phyloP scores from a whole-genome alignment of 2,113 vertebrate species.

The Fregetta grallaria region DNA sequence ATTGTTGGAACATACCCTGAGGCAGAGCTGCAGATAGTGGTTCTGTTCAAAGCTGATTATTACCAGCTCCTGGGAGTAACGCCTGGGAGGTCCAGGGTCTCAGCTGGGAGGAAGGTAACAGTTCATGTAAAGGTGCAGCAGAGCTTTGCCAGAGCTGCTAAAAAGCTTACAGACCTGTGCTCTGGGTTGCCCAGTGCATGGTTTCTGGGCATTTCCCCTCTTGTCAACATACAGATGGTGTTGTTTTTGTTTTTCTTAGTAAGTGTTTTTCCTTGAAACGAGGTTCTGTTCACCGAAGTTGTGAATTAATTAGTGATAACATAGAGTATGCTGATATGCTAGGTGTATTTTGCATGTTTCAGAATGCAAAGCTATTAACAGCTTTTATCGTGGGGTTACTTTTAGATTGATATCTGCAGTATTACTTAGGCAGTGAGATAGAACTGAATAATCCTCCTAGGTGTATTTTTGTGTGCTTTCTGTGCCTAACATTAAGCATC shows the following conservation, averaged over 20 bases:
- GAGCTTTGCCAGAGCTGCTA: not conserved
- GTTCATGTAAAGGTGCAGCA: not conserved
- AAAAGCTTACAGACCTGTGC: not conserved
- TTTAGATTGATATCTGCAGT: not conserved
- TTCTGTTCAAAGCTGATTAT: not conserved
- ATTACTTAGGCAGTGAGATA: not conserved
- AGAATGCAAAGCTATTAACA: constrained; percentile 9
- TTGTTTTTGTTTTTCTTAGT: not conserved
- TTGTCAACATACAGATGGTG: not conserved
- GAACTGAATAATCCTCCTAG: not conserved
- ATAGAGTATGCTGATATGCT: not conserved
- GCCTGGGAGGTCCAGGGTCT: not conserved
- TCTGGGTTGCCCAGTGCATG: not conserved
- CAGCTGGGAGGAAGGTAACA: not conserved
- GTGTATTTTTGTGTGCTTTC: not conserved
- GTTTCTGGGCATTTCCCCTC: not conserved
- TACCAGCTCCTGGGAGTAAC: not conserved
- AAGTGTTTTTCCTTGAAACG: not conserved
- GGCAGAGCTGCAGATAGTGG: not conserved
- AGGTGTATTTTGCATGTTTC: not conserved
- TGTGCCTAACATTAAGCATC: not conserved
- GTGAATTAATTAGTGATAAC: not conserved
- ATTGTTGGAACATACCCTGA: not conserved
- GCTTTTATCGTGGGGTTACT: not conserved
- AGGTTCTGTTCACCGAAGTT: accelerated